Base-by-base conservation (phyloP, 2,888 invertebrate genomes). In the Aricia artaxerxes region DNA sequence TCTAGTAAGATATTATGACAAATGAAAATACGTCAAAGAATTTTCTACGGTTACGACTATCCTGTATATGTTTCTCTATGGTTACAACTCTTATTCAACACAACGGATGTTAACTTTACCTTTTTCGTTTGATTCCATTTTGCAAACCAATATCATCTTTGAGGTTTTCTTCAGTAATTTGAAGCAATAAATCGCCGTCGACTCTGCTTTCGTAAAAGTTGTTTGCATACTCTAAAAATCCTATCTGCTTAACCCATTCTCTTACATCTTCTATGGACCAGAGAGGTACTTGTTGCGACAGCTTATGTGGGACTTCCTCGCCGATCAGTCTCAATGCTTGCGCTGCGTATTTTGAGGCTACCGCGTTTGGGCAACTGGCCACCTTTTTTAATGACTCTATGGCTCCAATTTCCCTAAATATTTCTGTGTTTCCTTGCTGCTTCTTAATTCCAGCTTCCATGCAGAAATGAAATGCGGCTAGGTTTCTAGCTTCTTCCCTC, bases 401-500 rank as follows among this genome's bases (percentile, higher is more conserved):
- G 0, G 99, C 99, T 79, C 98, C 98, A 83, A 99, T 99, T 91
- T 98, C 98, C 81, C 97, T 95, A 89, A 99, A 99, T 86, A 99
- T 97, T 89, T 97, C 97, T 0, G 98, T 98, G 82, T 98, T 98
- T 4, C 97, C 97, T 90, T 98, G 98, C 85, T 97, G 97, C 85
- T 98, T 98, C 90, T 99, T 99, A 79, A 99, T 99, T 61, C 98
- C 98, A 13, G 99, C 99, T 92, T 99, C 99, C 99, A 99, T 99
- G 88, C 99, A 99, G 90, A 99, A 98, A 89, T 99, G 99, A 90
- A 99, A 99, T 60, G 99, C 99, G 4, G 99, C 99, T 85, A 99
- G 93, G 88, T 98, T 99, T 86, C 99, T 96, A 0, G 99, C 99
- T 91, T 99, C 99, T 88, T 99, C 98, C 81, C 99, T 95, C 88